These are phyloP conservation scores for Branchinecta sandiegonensis DNA, from an alignment of 2,888 invertebrate genomes.

Conservation along the genomic window DNA sequence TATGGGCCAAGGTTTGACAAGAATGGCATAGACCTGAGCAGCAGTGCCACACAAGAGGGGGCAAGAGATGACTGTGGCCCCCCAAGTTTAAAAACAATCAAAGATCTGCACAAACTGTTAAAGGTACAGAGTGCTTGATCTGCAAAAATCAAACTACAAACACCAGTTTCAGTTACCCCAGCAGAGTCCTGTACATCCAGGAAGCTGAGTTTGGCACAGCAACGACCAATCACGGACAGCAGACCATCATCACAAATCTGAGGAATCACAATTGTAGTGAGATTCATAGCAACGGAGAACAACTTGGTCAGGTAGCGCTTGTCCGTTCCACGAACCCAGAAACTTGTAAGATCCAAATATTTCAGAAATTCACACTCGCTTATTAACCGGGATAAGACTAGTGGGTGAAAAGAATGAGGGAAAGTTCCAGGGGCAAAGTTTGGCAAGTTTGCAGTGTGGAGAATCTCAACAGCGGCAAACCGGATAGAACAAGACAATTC, in stretches of 20 bases:
- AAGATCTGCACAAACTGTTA: background rate
- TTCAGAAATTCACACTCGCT: background rate
- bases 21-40: slow-evolving; percentile 1
- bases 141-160: background rate
- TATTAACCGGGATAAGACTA: background rate
- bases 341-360: slow-evolving; percentile 1
- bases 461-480: background rate
- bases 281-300: background rate
- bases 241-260: slow-evolving; percentile 6
- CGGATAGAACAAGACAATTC: background rate
- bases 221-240: background rate
- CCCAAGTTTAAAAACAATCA: slow-evolving; percentile 11
- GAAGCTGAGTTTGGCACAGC: background rate
- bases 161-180: background rate
- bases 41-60: background rate
- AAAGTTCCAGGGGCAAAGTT: background rate
- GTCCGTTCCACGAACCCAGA: slow-evolving; percentile 12
- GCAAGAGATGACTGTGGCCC: background rate
- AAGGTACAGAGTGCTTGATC: background rate
- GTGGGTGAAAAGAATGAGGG: slow-evolving; percentile 1
- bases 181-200: slow-evolving; percentile 1
- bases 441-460: background rate
- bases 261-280: slow-evolving; percentile 14
- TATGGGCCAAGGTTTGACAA: background rate
- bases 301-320: slow-evolving; percentile 7